Evolutionary conservation across 1,140 invertebrate genomes (phyloP), one percentile per base, ranked within the genome.

Genomic region (Leptopilina boulardi): DNA sequence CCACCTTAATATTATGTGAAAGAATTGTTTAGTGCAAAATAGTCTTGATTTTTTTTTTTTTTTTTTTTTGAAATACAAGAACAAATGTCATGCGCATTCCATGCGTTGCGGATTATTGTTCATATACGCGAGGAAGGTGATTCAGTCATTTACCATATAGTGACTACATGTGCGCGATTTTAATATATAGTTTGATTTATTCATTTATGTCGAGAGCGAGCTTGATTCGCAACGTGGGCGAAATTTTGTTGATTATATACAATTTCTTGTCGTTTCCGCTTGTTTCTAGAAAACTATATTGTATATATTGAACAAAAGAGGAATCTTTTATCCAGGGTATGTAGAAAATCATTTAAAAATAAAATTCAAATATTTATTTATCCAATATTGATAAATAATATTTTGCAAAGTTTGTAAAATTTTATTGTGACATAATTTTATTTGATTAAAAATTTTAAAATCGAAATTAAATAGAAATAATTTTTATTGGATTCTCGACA

Each of bases 151-250:
- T 26, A 5, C 23, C 23, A 18, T 2, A 13, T 13, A 66, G 59
- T 66, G 59, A 30, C 21, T 26, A 66, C 59, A 66, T 30, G 59
- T 66, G 59, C 59, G 21, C 21, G 59, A 66, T 66, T 66, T 34
- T 30, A 30, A 30, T 30, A 66, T 66, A 8, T 66, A 66, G 59
- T 66, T 66, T 66, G 59, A 66, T 66, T 66, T 34, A 66, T 66
- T 66, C 59, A 66, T 66, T 66, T 66, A 66, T 66, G 26, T 4
- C 23, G 5, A 38, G 34, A 47, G n/a, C n/a, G n/a, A n/a, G 42
- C 47, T 66, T 66, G 2, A 66, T 66, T 34, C 59, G 23, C 59
- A n/a, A 30, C 59, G 59, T 66, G 59, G 59, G 59, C 26, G 59
- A 30, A 66, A 66, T 66, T 26, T 66, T 66, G 59, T 66, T 66